These are phyloP conservation scores for Aricia artaxerxes DNA, from an alignment of 2,888 invertebrate genomes.

Conservation along the genomic window DNA sequence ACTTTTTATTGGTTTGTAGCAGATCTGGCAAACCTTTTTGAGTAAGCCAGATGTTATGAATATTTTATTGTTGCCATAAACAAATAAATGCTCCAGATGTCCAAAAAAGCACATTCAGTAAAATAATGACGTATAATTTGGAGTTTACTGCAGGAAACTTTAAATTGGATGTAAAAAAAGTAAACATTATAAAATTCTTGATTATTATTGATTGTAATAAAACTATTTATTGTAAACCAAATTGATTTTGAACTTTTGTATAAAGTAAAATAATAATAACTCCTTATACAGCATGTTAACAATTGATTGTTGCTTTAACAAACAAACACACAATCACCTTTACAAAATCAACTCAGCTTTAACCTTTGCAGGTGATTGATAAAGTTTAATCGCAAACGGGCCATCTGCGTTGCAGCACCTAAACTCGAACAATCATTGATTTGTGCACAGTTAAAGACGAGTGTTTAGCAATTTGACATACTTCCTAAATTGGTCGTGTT, in stretches of 20 bases:
- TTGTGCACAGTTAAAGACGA: background rate
- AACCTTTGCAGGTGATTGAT: constrained; percentile 23
- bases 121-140: background rate
- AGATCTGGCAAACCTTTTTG: constrained; percentile 8
- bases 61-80: background rate
- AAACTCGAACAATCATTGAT: constrained; percentile 10
- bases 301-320: background rate
- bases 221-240: background rate
- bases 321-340: background rate
- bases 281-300: background rate
- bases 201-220: background rate
- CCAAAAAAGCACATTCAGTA: background rate
- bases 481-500: background rate
- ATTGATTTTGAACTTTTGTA: background rate
- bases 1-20: constrained; percentile 15
- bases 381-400: constrained; percentile 1
- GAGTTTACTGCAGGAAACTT: background rate
- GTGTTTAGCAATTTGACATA: constrained; percentile 17
- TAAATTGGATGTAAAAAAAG: too few relatives aligned
- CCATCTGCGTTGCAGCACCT: constrained; percentile 8
- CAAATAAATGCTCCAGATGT: background rate
- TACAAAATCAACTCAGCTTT: background rate
- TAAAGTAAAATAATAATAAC: background rate
- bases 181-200: too few relatives aligned
- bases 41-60: background rate